These are phyloP conservation scores for Cosmia trapezina DNA, from an alignment of 2,888 invertebrate genomes.

Conservation along the genomic window DNA sequence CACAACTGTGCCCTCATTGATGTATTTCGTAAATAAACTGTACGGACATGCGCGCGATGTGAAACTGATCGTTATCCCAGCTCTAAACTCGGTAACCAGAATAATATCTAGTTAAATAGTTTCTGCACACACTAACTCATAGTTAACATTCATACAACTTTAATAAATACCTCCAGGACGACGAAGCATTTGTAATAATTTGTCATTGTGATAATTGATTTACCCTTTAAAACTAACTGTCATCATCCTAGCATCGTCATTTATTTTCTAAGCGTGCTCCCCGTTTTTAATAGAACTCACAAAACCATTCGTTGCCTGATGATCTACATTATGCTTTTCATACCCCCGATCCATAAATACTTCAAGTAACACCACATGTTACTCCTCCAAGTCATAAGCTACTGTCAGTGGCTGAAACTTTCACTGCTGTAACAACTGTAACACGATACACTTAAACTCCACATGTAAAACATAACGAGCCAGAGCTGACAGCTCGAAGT, in stretches of 20 bases:
- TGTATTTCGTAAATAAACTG: conserved; percentile 81
- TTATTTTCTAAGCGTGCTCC: conserved; percentile 1
- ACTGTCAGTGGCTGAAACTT: conserved; percentile 29
- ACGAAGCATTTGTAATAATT: conserved; percentile 11
- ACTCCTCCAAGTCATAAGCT: conserved; percentile 33
- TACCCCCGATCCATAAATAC: conserved; percentile 33
- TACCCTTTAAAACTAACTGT: conserved; percentile 15
- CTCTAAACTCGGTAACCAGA: conserved; percentile 69
- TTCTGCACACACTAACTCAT: conserved; percentile 40
- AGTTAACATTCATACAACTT: conserved; percentile 21
- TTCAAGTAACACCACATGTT: conserved; percentile 25
- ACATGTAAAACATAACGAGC: conserved; percentile 45
- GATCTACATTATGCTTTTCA: conserved; percentile 26
- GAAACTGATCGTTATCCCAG: conserved; percentile 76
- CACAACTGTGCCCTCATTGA: conserved; percentile 84
- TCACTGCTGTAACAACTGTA: conserved; percentile 42
- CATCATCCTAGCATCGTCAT: neutral
- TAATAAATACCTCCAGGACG: conserved; percentile 4
- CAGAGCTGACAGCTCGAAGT: conserved; percentile 51
- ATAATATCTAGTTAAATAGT: conserved; percentile 56
- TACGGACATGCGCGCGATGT: conserved; percentile 76
- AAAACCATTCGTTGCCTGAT: conserved; percentile 6
- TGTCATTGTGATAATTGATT: conserved; percentile 19
- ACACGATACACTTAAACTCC: conserved; percentile 50
- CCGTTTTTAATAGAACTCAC: conserved; percentile 5